These are phyloP conservation scores for Eupristina koningsbergeri DNA, from an alignment of 1,140 invertebrate species.

Conservation along the genomic window DNA sequence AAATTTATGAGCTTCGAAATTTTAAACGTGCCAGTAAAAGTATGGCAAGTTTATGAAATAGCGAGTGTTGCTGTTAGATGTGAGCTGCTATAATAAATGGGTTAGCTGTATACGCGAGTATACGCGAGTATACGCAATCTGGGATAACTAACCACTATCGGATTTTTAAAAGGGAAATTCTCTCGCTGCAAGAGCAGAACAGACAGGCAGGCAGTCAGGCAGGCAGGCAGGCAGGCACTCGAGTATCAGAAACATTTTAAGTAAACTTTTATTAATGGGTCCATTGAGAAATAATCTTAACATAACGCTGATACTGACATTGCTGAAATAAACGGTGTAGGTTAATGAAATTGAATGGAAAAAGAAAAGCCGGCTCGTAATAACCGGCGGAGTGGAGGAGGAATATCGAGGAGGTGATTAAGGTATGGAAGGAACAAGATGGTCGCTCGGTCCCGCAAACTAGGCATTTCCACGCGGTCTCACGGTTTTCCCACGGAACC, in stretches of 20 bases:
- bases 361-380: not conserved
- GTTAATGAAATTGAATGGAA: too few relatives aligned
- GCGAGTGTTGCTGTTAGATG: not conserved
- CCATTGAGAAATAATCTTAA: not conserved
- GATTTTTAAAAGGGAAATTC: not conserved
- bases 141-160: not conserved
- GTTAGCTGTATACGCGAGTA: not conserved
- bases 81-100: not conserved
- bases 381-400: too few relatives aligned
- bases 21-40: not conserved
- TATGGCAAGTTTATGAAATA: not conserved
- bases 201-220: too few relatives aligned
- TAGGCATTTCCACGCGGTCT: too few relatives aligned
- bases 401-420: too few relatives aligned
- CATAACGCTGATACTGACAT: not conserved
- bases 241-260: not conserved
- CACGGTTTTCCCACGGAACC: constrained; percentile 36
- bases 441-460: too few relatives aligned
- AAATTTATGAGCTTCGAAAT: not conserved
- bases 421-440: too few relatives aligned
- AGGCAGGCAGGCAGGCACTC: too few relatives aligned
- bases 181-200: too few relatives aligned
- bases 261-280: not conserved
- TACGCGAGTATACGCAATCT: not conserved
- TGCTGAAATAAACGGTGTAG: too few relatives aligned